These are phyloP conservation scores for Limnodromus scolopaceus DNA, from an alignment of 2,797 vertebrate genomes.

Conservation along the genomic window DNA sequence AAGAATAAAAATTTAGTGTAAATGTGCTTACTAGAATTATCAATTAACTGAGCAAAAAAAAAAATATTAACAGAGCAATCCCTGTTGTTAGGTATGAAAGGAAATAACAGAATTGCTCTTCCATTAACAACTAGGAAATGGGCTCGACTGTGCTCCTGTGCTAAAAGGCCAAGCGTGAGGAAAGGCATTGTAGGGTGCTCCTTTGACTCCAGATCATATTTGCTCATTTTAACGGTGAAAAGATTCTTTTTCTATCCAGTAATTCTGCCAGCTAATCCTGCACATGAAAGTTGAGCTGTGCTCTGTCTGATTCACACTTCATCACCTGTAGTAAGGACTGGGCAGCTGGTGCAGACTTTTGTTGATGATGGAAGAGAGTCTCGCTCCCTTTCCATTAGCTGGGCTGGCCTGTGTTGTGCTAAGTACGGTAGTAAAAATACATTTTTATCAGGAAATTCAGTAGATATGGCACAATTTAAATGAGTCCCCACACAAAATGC, in stretches of 20 bases:
- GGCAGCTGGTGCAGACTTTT: neutral
- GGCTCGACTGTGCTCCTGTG: neutral
- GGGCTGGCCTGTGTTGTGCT: neutral
- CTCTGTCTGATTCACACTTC: constrained; percentile 51
- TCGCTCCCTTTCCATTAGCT: neutral
- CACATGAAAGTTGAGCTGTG: constrained; percentile 6
- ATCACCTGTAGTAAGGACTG: constrained; percentile 31
- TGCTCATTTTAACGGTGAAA: constrained; percentile 9
- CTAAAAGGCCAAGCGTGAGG: neutral
- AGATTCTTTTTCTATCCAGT: constrained; percentile 22
- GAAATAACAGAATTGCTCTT: neutral
- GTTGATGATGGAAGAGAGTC: neutral
- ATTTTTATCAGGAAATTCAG: constrained; percentile 36
- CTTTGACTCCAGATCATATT: constrained; percentile 14
- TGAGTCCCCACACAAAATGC: neutral
- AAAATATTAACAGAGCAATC: neutral
- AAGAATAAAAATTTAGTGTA: neutral
- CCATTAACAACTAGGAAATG: neutral
- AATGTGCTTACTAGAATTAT: neutral
- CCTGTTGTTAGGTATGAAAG: neutral
- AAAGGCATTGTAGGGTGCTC: neutral
- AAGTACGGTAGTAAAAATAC: neutral
- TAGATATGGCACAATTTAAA: neutral
- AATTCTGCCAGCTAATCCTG: constrained; percentile 26
- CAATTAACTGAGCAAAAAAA: neutral